These are phyloP conservation scores for Siniperca chuatsi DNA, from an alignment of 2,113 vertebrate species.

Conservation along the genomic window DNA sequence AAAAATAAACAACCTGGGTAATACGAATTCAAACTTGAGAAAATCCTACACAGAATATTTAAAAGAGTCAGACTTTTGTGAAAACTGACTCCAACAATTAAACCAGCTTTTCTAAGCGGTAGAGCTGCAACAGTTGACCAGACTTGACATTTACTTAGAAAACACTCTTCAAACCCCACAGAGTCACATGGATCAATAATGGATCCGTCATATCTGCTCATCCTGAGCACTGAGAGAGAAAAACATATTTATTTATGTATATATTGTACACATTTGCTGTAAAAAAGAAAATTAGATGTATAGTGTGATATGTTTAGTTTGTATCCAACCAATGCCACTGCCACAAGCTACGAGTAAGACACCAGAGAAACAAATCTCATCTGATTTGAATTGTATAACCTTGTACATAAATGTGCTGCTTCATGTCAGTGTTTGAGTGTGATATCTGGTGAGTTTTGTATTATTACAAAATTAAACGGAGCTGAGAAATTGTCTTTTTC, in stretches of 20 bases:
- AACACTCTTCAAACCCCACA: constrained; percentile 1
- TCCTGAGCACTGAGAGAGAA: constrained; percentile 44
- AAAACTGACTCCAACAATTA: not conserved
- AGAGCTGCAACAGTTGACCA: not conserved
- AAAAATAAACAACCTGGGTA: not conserved
- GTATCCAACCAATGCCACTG: constrained; percentile 39
- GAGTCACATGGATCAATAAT: constrained; percentile 15
- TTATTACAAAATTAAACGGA: not conserved
- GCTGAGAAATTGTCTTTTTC: not conserved
- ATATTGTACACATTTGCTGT: constrained; percentile 68
- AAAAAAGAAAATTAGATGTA: constrained; percentile 28
- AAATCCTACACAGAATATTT: constrained; percentile 6
- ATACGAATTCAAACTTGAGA: not conserved
- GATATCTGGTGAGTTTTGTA: constrained; percentile 13
- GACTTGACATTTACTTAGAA: not conserved
- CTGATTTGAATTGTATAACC: constrained; percentile 32
- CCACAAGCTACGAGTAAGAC: constrained; percentile 19
- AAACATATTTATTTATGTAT: constrained; percentile 77
- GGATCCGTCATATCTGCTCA: constrained; percentile 17
- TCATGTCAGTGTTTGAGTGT: constrained; percentile 23
- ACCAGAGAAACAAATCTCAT: constrained; percentile 12
- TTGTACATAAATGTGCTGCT: constrained; percentile 47
- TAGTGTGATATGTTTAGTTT: constrained; percentile 42
- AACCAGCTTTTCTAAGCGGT: not conserved
- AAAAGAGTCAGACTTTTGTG: not conserved